Base-by-base conservation (phyloP, 2,113 vertebrate species). In the Phoxinus phoxinus region DNA sequence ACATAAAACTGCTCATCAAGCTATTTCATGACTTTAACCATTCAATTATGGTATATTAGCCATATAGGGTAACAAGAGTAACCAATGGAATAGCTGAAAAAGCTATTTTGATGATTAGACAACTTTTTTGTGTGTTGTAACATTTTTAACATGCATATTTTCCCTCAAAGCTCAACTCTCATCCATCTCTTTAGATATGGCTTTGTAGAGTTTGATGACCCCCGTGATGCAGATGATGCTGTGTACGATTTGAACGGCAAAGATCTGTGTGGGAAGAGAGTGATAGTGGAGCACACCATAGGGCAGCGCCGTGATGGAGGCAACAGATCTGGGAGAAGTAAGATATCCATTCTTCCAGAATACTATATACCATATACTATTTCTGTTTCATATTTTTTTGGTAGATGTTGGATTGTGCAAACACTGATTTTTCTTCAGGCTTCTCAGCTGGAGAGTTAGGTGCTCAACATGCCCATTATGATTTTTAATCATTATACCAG, bases 211-310 rank as follows among this genome's bases (percentile, higher is more conserved):
- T 99, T 99, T 48, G 98, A 98, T 86, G 98, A 99, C 89, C 96
- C 97, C 83, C 96, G 98, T 1, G 98, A 99, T 37, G 98, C 98
- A 1, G 98, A 99, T 6, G 98, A 99, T 87, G 97, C 98, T 0
- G 98, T 99, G 48, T 99, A 99, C 85, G 98, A 99, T 90, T 95
- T 99, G 67, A 99, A 99, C 6, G 98, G 98, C 78, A 99, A 98
- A 88, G 98, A 99, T 92, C 94, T 99, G 74, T 99, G 98, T 89
- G 98, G 98, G 35, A 97, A 98, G 89, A 91, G 97, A 82, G 95
- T 96, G 76, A 94, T 94, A 12, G 94, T 95, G 84, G 94, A 95
- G 78, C 94, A 95, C 90, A 94, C 94, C 65, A 94, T 93, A 86
- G 95, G 94, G 11, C 94, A 97, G 0, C 97, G 97, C 0, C 95